Percentiles rank a stretch among this genome's conserved stretches.
Conservation (phyloP, 2,797 vertebrate genomes). For the Atherinosoma microstoma region DNA sequence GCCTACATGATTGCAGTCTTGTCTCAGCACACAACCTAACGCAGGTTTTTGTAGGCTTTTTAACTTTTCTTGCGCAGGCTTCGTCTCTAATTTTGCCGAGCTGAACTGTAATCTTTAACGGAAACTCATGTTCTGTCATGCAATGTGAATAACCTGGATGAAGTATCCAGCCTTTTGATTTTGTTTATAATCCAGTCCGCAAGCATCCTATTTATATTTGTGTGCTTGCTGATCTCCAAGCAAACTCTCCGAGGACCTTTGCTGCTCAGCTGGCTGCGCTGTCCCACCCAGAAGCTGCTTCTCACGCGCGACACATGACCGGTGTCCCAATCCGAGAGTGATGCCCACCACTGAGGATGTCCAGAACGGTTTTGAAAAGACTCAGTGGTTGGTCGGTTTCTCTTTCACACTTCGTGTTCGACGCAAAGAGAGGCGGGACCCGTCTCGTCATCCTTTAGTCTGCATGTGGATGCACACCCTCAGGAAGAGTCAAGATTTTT, state of each 20-base stretch:
- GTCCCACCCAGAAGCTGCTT: slow-evolving; percentile 29
- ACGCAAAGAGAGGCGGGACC: slow-evolving; percentile 36
- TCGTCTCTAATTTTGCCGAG: slow-evolving; percentile 28
- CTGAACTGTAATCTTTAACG: neutral
- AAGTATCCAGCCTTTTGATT: neutral
- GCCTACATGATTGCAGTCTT: slow-evolving; percentile 62
- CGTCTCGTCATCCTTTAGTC: neutral
- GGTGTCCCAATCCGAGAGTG: slow-evolving; percentile 3
- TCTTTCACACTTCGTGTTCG: slow-evolving; percentile 6
- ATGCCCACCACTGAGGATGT: slow-evolving; percentile 19
- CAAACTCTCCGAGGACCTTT: neutral
- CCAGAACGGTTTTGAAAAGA: slow-evolving; percentile 4
- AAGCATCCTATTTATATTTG: neutral
- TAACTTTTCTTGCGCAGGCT: slow-evolving; percentile 57
- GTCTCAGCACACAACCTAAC: slow-evolving; percentile 29
- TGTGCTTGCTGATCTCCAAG: neutral
- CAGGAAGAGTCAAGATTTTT: neutral
- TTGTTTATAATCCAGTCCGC: too few species aligned
- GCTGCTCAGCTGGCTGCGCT: slow-evolving; percentile 5
- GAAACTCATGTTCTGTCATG: neutral
- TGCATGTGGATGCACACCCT: neutral
- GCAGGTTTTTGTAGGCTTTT: slow-evolving; percentile 20
- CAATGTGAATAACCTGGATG: neutral
- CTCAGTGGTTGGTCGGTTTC: slow-evolving; percentile 21
- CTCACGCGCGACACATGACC: slow-evolving; percentile 32